Evolutionary conservation across 2,797 vertebrate genomes (phyloP).

Genomic region (Myotis daubentonii): DNA sequence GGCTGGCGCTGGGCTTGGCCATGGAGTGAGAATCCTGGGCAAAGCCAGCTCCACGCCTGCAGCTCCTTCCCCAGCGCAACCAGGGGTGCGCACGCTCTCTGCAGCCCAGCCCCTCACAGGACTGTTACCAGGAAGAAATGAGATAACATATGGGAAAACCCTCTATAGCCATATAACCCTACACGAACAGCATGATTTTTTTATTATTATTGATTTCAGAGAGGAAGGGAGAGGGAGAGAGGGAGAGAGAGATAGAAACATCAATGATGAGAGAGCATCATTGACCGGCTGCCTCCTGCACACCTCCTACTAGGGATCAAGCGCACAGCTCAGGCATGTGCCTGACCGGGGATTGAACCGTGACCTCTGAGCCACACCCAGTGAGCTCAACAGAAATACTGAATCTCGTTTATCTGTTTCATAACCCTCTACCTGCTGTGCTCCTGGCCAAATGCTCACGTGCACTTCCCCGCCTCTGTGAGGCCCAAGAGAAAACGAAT

Average conservation of each 20-base stretch:
- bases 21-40: neutral
- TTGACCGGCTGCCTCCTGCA: neutral
- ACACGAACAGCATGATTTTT: neutral
- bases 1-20: neutral
- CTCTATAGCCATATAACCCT: neutral
- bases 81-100: neutral
- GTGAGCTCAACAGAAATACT: neutral
- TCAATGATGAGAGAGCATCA: neutral
- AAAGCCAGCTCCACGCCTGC: neutral
- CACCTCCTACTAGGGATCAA: neutral
- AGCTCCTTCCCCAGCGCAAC: too few relatives aligned
- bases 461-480: neutral
- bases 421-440: neutral
- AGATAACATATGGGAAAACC: neutral
- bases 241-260: neutral
- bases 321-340: neutral
- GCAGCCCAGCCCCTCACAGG: neutral
- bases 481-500: constrained; percentile 14
- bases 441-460: neutral
- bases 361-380: neutral
- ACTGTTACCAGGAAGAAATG: neutral
- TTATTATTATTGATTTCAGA: neutral
- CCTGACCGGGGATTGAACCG: neutral
- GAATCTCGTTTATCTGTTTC: neutral
- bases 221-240: neutral